Evolutionary conservation across 2,888 invertebrate species (phyloP), one percentile per base, ranked within the genome.

Genomic region (Periphyllus acericola): DNA sequence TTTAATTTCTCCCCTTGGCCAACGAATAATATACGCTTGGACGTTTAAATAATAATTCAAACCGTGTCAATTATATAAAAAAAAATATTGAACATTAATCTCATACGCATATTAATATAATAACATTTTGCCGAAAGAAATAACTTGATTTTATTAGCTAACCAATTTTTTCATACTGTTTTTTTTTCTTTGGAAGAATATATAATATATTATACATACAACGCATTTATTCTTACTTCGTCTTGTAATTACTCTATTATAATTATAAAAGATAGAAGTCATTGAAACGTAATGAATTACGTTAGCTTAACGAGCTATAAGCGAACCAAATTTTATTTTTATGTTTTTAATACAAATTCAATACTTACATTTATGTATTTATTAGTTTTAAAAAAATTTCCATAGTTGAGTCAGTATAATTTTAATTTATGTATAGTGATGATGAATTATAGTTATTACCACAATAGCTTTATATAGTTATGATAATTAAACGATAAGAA

Each of bases 1-100:
- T 36, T 81, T 80, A 81, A 81, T 74, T 72, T 72, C 29, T 81
- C 72, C 79, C 86, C 86, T 80, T 9, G 46, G 46, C 21, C 29
- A 46, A 71, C 60, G 60, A 29, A 25, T 21, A 79, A 55, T n/a
- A 32, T 80, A 72, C 29, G 60, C 29, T 55, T 36, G 80, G 32
- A 46, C 81, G 46, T 46, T 87, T 34, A 74, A 86, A 72, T 71
- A 25, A 74, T 79, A 80, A 83, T 72, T 72, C 21, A 34, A 74
- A 55, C 36, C 21, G 46, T 55, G 40, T 46, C 66, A 80, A 75
- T 87, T 72, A 36, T 60, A 5, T 25, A 60, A 36, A 60, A 66
- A 25, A 9, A 32, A 46, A 68, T 4, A 68, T 74, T 4, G 11
- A 3, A 11, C n/a, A 75, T 75, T 83, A 25, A 40, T 75, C 75